Base-by-base conservation (phyloP, 1,140 invertebrate genomes). In the Calephelis virginiensis region DNA sequence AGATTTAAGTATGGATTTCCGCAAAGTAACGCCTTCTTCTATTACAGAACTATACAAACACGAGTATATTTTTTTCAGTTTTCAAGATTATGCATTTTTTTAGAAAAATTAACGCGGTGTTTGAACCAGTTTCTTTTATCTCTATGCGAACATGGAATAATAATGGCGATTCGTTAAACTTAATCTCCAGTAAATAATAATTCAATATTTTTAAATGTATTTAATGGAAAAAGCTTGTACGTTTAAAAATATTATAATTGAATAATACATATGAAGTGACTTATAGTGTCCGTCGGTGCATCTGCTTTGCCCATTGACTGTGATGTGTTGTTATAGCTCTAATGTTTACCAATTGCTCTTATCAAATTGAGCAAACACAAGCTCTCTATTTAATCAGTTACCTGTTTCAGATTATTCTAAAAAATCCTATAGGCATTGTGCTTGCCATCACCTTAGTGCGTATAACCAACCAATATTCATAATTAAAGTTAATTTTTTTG, bases 261-360 rank as follows among this genome's bases (percentile, higher is more conserved):
- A 56, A 56, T 38, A 40, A 37, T 38, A 8, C 40, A 43, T 48
- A 63, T 56, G 53, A 46, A 45, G 40, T 53, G 49, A 49, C 37
- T 17, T 12, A 50, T 14, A 65, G 50, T 56, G 50, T 65, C 63
- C 28, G 63, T 49, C 63, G 63, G 50, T 53, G 63, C 53, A 48
- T 17, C 40, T 12, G 49, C 50, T 45, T 45, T 40, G 63, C 63
- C 63, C 49, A 45, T 65, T 65, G 53, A 61, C 65, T 67, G 65
- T 67, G 65, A 67, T 67, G 40, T 61, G 61, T 63, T 47, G 17
- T 62, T 12, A 63, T 11, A 45, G 43, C 17, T 49, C 45, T 61
- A 14, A 43, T 53, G 63, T 53, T 38, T 14, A 49, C 49, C 63
- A 50, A 11, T 43, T 47, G 61, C 45, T 43, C 6, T 13, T 43